These are phyloP conservation scores for Marronus borbonicus DNA, from an alignment of 2,888 invertebrate species.

Conservation along the genomic window DNA sequence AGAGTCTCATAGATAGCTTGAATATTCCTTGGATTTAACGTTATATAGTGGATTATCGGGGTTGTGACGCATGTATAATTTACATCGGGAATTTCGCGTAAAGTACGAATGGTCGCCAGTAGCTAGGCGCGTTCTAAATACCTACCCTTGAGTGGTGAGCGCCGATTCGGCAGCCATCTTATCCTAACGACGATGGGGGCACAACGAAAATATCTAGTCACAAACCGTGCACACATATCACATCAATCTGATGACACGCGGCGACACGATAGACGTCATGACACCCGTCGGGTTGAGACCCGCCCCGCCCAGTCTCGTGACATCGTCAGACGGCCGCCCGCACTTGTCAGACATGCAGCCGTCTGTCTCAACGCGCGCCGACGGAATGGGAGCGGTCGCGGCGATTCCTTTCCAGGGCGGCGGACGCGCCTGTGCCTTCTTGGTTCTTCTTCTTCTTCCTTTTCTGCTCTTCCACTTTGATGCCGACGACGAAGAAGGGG, in stretches of 20 bases:
- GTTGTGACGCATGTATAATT: background rate
- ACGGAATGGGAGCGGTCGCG: slow-evolving; percentile 76
- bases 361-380: slow-evolving; percentile 71
- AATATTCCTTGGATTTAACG: too few relatives aligned
- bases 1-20: background rate
- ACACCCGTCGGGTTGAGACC: slow-evolving; percentile 67
- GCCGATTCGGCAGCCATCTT: slow-evolving; percentile 68
- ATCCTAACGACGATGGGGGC: slow-evolving; percentile 58
- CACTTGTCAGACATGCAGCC: slow-evolving; percentile 69
- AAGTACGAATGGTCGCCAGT: background rate
- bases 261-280: slow-evolving; percentile 65
- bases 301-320: slow-evolving; percentile 70
- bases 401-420: slow-evolving; percentile 69
- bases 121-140: slow-evolving; percentile 46
- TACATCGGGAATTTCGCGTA: background rate
- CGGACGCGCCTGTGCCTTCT: slow-evolving; percentile 64
- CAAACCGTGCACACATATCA: slow-evolving; percentile 64
- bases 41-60: background rate
- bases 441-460: background rate
- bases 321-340: slow-evolving; percentile 69
- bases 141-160: slow-evolving; percentile 65
- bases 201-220: slow-evolving; percentile 60
- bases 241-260: slow-evolving; percentile 58
- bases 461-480: background rate
- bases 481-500: slow-evolving; percentile 28